Evolutionary conservation across 1,140 invertebrate species (phyloP).

Genomic region (Stegodyphus dumicola): DNA sequence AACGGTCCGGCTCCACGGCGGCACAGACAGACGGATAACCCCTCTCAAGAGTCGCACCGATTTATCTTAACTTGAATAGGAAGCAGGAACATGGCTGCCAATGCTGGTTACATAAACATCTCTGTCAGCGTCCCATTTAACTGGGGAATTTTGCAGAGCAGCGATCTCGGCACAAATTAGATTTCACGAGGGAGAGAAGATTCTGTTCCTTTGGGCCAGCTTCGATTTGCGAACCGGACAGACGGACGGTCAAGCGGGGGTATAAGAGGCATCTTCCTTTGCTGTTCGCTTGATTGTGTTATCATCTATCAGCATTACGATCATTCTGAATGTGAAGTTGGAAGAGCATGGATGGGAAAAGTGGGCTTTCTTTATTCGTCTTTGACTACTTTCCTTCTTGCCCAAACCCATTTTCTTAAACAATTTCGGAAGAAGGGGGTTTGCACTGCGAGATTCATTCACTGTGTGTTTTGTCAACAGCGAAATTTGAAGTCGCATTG

Average conservation of each 20-base stretch:
- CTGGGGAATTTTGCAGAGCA: slow-evolving; percentile 58
- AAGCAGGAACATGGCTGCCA: slow-evolving; percentile 47
- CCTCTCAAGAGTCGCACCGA: slow-evolving; percentile 8
- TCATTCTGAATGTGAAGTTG: slow-evolving; percentile 38
- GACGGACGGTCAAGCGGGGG: slow-evolving; percentile 9
- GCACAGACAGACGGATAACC: neutral
- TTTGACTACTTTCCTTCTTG: neutral
- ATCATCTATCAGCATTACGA: slow-evolving; percentile 49
- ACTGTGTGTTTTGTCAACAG: no score
- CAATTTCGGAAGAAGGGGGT: neutral
- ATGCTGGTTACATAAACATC: slow-evolving; percentile 60
- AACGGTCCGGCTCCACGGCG: slow-evolving; percentile 29
- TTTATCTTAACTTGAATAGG: slow-evolving; percentile 58
- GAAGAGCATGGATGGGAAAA: neutral
- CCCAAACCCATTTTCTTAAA: neutral
- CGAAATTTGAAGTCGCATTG: no score
- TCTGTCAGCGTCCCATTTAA: slow-evolving; percentile 60
- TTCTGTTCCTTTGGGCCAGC: slow-evolving; percentile 52
- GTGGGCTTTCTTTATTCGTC: no score
- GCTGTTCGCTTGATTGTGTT: slow-evolving; percentile 33
- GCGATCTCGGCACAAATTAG: slow-evolving; percentile 44
- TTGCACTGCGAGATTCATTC: neutral
- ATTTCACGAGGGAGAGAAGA: slow-evolving; percentile 48
- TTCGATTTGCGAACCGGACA: slow-evolving; percentile 60
- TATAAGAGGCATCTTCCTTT: slow-evolving; percentile 5